phyloP scores from a whole-genome alignment of 2,113 vertebrate genomes.

The Esox niger region DNA sequence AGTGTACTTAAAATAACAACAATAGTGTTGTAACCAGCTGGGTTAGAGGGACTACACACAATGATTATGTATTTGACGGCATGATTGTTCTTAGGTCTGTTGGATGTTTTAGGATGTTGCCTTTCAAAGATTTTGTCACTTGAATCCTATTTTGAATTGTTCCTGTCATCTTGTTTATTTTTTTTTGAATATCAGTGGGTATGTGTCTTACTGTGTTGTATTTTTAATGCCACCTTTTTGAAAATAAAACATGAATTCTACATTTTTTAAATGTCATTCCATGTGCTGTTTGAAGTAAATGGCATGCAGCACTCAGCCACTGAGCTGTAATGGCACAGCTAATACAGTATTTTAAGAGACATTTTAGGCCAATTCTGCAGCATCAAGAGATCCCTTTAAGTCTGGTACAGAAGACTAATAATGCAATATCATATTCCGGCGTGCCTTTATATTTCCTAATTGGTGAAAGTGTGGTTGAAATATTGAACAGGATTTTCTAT shows the following conservation, averaged over 20 bases:
- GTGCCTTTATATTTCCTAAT: constrained; percentile 7
- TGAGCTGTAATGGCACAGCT: neutral
- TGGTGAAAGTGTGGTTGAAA: neutral
- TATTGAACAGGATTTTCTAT: neutral
- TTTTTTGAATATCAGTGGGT: constrained; percentile 9
- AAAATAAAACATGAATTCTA: neutral
- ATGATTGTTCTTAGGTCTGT: neutral
- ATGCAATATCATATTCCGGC: neutral
- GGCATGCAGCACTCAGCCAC: neutral
- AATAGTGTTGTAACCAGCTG: neutral
- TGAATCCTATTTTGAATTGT: neutral
- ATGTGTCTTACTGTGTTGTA: constrained; percentile 33
- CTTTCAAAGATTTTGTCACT: neutral
- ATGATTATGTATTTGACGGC: neutral
- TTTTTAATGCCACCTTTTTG: constrained; percentile 2
- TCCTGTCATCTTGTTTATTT: constrained; percentile 19
- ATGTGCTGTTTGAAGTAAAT: neutral
- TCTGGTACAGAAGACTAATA: neutral
- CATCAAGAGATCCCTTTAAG: neutral
- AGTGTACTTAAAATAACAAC: constrained; percentile 60
- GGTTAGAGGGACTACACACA: constrained; percentile 5
- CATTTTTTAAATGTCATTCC: neutral
- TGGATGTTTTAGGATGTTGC: neutral
- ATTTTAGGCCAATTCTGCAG: neutral
- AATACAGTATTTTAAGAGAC: neutral